Conservation (phyloP, 2,797 vertebrate genomes). For the Parotocinclus haroldoi region DNA sequence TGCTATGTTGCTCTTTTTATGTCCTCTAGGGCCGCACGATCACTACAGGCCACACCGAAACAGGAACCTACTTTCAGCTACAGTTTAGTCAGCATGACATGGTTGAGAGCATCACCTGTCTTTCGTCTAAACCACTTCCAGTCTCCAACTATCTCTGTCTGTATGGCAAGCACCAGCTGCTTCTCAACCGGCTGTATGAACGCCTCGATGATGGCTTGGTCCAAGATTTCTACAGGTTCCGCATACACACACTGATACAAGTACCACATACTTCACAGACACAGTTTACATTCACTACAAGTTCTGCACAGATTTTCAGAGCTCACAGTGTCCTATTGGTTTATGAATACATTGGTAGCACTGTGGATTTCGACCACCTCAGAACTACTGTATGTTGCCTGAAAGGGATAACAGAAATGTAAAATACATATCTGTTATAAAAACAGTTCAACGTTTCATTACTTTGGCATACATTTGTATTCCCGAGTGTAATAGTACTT, state of each 20-base stretch:
- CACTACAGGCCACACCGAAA: slow-evolving; percentile 69
- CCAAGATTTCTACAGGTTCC: slow-evolving; percentile 85
- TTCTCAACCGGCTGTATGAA: slow-evolving; percentile 79
- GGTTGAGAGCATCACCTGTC: slow-evolving; percentile 85
- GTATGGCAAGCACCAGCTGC: slow-evolving; percentile 83
- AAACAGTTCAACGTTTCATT: no score
- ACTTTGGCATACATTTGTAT: no score
- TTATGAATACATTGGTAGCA: no score
- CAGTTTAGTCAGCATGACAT: slow-evolving; percentile 66
- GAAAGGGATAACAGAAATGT: no score
- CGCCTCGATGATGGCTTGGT: slow-evolving; percentile 70
- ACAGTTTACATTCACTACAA: background rate
- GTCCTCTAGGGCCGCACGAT: slow-evolving; percentile 71
- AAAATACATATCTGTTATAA: no score
- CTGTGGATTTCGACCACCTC: no score
- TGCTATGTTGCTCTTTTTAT: background rate
- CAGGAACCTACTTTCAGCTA: slow-evolving; percentile 84
- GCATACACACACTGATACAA: background rate
- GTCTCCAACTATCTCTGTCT: slow-evolving; percentile 81
- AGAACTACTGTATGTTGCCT: no score
- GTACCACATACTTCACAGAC: background rate
- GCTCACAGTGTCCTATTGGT: no score
- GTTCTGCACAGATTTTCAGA: no score
- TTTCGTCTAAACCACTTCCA: slow-evolving; percentile 78
- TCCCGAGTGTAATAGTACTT: no score